Conservation (phyloP, 2,113 vertebrate genomes). For the Gallinago paraguaiae region DNA sequence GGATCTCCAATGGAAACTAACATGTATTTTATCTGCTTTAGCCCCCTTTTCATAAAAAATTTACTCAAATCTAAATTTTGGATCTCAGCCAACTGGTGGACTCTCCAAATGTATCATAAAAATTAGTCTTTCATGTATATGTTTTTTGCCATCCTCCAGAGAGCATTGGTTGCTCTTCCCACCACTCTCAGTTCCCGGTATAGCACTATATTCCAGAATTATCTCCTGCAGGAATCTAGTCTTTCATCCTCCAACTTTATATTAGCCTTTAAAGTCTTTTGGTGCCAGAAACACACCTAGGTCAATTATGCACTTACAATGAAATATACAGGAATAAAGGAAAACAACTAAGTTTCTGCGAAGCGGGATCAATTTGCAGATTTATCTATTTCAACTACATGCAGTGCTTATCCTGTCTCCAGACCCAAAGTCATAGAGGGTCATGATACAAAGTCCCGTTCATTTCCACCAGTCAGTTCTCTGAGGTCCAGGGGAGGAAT, state of each 20-base stretch:
- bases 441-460: not conserved
- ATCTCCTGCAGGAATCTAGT: conserved; percentile 39
- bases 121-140: not conserved
- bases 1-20: not conserved
- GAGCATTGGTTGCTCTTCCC: not conserved
- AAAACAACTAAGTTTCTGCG: conserved; percentile 36
- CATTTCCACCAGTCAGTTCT: not conserved
- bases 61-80: not conserved
- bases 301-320: conserved; percentile 46
- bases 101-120: conserved; percentile 1
- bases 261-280: conserved; percentile 31
- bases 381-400: not conserved
- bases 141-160: not conserved
- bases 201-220: not conserved
- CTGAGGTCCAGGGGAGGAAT: not conserved
- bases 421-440: not conserved
- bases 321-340: conserved; percentile 38
- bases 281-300: not conserved
- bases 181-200: not conserved
- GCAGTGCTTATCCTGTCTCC: not conserved
- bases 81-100: not conserved
- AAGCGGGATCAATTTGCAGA: conserved; percentile 21
- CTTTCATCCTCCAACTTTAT: not conserved
- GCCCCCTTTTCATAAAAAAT: not conserved
- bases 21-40: not conserved